phyloP scores from a whole-genome alignment of 2,888 invertebrate species.

The Junonia oenone region DNA sequence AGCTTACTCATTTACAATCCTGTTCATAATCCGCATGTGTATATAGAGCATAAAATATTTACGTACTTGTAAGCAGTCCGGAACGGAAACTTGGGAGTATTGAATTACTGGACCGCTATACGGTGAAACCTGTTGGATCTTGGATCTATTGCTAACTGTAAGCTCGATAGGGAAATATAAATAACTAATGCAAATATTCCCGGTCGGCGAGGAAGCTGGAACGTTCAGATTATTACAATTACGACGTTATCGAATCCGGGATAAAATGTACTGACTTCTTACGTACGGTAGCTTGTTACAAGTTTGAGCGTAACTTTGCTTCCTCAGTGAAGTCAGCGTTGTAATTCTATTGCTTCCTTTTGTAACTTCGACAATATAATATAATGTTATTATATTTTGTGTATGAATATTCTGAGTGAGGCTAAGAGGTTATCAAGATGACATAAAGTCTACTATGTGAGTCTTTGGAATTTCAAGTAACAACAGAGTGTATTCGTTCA shows the following conservation, averaged over 20 bases:
- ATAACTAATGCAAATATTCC: conserved; percentile 20
- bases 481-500: too few relatives aligned
- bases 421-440: too few relatives aligned
- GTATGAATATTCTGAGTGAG: too few relatives aligned
- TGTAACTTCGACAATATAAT: too few relatives aligned
- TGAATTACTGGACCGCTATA: conserved; percentile 49
- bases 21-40: conserved; percentile 6
- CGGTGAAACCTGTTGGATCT: conserved; percentile 35
- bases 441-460: too few relatives aligned
- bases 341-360: too few relatives aligned
- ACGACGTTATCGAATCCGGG: background rate
- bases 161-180: conserved; percentile 33
- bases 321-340: background rate
- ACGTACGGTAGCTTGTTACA: background rate
- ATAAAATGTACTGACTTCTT: background rate
- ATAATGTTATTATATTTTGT: too few relatives aligned
- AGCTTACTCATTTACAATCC: conserved; percentile 1
- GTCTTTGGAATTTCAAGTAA: too few relatives aligned
- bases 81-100: conserved; percentile 38
- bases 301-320: background rate
- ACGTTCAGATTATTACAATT: conserved; percentile 5
- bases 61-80: conserved; percentile 29
- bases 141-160: conserved; percentile 34
- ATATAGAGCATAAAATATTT: conserved; percentile 28
- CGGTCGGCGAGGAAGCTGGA: background rate